Evolutionary conservation across 2,888 invertebrate species (phyloP), one percentile per base, ranked within the genome.

Genomic region (Gnatocerus cornutus): DNA sequence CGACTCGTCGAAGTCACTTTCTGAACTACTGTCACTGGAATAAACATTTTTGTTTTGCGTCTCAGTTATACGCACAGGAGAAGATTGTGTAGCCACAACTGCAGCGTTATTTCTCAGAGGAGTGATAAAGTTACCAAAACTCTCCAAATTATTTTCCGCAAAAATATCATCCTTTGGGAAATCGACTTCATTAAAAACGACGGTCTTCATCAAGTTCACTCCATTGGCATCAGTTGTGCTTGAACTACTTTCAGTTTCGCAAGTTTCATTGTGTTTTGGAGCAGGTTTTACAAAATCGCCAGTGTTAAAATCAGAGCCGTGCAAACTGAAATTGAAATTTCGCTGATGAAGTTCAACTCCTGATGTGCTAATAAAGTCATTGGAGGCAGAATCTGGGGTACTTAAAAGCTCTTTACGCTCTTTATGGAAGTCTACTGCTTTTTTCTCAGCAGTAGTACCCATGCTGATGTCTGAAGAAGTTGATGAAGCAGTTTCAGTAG

Each of bases 201-300:
- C 75, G 7, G 77, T 75, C 72, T 82, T 81, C 9, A 80, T 71
- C 7, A 77, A 71, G 53, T 76, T 79, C n/a, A 74, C 71, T 39
- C 77, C 71, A 56, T 76, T 79, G 8, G 74, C 69, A 48, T 79
- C 79, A n/a, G 65, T 78, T 0, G 81, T 78, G 39, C 81, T 81
- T 29, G 78, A 80, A 69, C 80, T 81, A 71, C 82, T 82, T 61
- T 81, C 83, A 5, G 80, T 82, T 73, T 83, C 84, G 56, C 77
- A 83, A 52, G 71, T 71, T 52, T 83, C 82, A 4, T 71, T 68
- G 13, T 6, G n/a, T 9, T 74, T 75, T 50, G 75, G 75, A 10
- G 76, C 58, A 6, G 78, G 78, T 50, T 74, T 69, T 0, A 75
- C 67, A 67, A 80, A 78, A 7, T 80, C 78, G 3, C 58, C 53